These are phyloP conservation scores for Drosophila equinoxialis DNA, from an alignment of 1,140 invertebrate genomes.

Conservation along the genomic window DNA sequence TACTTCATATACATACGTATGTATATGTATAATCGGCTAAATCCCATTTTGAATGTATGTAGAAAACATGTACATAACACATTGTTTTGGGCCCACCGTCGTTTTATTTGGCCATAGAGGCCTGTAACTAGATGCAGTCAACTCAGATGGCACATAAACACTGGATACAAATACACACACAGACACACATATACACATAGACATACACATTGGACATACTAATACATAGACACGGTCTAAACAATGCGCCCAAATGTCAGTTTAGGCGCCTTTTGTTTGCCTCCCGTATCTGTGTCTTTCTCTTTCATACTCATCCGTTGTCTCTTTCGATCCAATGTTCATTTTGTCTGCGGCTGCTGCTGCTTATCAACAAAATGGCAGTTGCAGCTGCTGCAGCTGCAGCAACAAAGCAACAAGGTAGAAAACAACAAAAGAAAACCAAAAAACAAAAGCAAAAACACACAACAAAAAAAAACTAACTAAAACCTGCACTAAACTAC, in stretches of 20 bases:
- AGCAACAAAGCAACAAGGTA: conserved; percentile 10
- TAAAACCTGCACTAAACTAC: conserved; percentile 24
- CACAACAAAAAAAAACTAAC: conserved; percentile 19
- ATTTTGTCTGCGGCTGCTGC: conserved; percentile 24
- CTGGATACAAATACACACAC: conserved; percentile 36
- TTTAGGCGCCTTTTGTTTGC: conserved; percentile 62
- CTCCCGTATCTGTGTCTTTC: not conserved
- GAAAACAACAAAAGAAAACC: not conserved
- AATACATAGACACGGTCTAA: conserved; percentile 62
- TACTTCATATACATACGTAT: too few species aligned
- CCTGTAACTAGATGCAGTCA: conserved; percentile 67
- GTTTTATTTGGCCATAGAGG: not conserved
- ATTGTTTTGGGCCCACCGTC: not conserved
- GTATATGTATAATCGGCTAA: too few species aligned
- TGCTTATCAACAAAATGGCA: conserved; percentile 73
- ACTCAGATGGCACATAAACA: conserved; percentile 51
- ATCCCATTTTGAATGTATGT: too few species aligned
- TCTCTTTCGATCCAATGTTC: not conserved
- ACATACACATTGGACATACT: conserved; percentile 11
- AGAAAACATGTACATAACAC: too few species aligned
- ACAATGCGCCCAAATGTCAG: conserved; percentile 70
- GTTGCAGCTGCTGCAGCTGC: conserved; percentile 46
- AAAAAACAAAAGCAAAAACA: not conserved
- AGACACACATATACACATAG: conserved; percentile 30
- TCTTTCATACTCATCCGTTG: not conserved